These are phyloP conservation scores for Drosophila trapezifrons DNA, from an alignment of 1,140 invertebrate species.

Conservation along the genomic window DNA sequence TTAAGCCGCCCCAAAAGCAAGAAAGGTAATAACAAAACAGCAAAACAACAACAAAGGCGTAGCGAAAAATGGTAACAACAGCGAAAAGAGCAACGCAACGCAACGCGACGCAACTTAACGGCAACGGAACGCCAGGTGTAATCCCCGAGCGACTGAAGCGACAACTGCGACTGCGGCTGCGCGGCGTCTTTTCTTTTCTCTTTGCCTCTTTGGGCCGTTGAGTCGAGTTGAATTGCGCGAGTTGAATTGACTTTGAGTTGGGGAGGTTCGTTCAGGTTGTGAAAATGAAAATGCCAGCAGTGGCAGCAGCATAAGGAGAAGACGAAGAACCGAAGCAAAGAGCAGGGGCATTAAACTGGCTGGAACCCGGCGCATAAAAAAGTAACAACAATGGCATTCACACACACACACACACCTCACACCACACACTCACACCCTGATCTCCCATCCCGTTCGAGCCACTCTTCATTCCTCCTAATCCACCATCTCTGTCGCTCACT, in stretches of 20 bases:
- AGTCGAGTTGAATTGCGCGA: slow-evolving; percentile 2
- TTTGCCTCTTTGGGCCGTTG: slow-evolving; percentile 44
- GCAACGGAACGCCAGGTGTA: slow-evolving; percentile 27
- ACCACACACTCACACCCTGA: background rate
- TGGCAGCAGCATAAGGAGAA: slow-evolving; percentile 1
- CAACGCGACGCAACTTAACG: slow-evolving; percentile 5
- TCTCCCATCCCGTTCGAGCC: slow-evolving; percentile 6
- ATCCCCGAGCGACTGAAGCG: slow-evolving; percentile 20
- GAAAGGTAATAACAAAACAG: slow-evolving; percentile 1
- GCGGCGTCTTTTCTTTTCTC: slow-evolving; percentile 47
- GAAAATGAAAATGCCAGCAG: slow-evolving; percentile 22
- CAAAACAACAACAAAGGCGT: background rate
- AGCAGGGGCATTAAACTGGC: slow-evolving; percentile 27
- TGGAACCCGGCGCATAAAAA: slow-evolving; percentile 20
- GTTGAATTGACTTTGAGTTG: slow-evolving; percentile 25
- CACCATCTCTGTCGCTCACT: slow-evolving; percentile 1
- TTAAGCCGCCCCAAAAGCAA: slow-evolving; percentile 35
- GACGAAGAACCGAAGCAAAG: slow-evolving; percentile 11
- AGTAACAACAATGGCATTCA: slow-evolving; percentile 15
- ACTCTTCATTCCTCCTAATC: slow-evolving; percentile 7
- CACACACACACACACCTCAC: slow-evolving; percentile 5
- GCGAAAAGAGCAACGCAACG: slow-evolving; percentile 7
- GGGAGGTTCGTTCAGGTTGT: slow-evolving; percentile 11
- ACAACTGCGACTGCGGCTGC: slow-evolving; percentile 40
- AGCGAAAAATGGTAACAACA: slow-evolving; percentile 8